Conservation (phyloP, 2,888 invertebrate species). For the Chaitophorus viminalis region DNA sequence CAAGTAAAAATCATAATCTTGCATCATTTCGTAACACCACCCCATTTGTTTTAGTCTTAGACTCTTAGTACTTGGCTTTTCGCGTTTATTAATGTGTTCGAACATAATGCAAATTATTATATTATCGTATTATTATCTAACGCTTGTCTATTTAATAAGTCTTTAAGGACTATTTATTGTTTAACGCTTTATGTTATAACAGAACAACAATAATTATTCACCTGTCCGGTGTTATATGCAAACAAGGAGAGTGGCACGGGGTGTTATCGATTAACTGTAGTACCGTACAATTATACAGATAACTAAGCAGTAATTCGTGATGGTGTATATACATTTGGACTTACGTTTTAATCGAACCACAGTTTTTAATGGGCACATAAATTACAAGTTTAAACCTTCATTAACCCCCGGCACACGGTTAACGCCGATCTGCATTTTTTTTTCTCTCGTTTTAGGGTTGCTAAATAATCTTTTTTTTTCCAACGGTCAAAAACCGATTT, state of each 20-base stretch:
- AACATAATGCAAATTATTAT: not conserved
- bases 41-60: no score
- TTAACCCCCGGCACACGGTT: slow-evolving; percentile 51
- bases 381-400: slow-evolving; percentile 59
- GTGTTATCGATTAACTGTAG: slow-evolving; percentile 17
- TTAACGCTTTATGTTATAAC: not conserved
- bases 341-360: slow-evolving; percentile 61
- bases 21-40: no score
- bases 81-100: no score
- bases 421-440: slow-evolving; percentile 49
- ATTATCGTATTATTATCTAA: not conserved
- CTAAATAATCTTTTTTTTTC: slow-evolving; percentile 28
- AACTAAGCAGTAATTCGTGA: slow-evolving; percentile 39
- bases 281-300: slow-evolving; percentile 25
- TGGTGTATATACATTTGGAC: slow-evolving; percentile 5
- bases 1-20: no score
- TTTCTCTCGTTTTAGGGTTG: slow-evolving; percentile 28
- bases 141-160: not conserved
- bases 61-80: no score
- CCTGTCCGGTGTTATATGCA: slow-evolving; percentile 5
- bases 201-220: not conserved
- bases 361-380: slow-evolving; percentile 58
- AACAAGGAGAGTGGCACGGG: not conserved
- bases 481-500: slow-evolving; percentile 45
- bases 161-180: slow-evolving; percentile 7